Conservation (phyloP, 2,113 vertebrate genomes). For the Misgurnus mizolepis region DNA sequence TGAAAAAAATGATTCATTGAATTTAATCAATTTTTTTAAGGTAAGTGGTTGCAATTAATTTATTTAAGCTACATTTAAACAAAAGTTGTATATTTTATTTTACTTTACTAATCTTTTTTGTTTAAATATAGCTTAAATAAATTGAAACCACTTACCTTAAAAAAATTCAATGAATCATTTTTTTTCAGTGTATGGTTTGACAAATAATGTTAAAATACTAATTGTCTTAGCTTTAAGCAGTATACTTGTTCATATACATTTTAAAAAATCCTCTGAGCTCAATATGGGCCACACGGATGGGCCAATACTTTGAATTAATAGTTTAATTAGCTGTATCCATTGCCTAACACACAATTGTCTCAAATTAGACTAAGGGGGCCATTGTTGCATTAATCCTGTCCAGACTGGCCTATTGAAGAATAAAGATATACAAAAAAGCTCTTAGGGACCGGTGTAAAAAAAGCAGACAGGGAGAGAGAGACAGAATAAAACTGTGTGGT, state of each 20-base stretch:
- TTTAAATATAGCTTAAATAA: too few species aligned
- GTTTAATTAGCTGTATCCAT: slow-evolving; percentile 32
- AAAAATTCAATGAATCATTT: too few species aligned
- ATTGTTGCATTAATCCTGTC: slow-evolving; percentile 48
- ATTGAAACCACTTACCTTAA: too few species aligned
- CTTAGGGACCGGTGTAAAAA: background rate
- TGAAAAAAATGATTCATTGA: too few species aligned
- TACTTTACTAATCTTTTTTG: too few species aligned
- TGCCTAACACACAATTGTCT: slow-evolving; percentile 35
- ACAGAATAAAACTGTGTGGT: background rate
- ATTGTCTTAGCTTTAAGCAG: too few species aligned
- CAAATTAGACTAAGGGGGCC: slow-evolving; percentile 33
- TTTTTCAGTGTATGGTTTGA: too few species aligned
- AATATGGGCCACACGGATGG: background rate
- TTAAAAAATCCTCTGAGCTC: background rate
- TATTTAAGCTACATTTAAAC: too few species aligned
- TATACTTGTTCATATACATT: background rate
- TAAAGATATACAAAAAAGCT: slow-evolving; percentile 3
- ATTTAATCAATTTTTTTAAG: too few species aligned
- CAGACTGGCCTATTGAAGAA: slow-evolving; percentile 49
- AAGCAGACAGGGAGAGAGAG: slow-evolving; percentile 11
- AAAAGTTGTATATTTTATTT: too few species aligned
- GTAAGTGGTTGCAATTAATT: too few species aligned
- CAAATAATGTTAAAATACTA: too few species aligned
- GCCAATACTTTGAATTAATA: slow-evolving; percentile 46